These are phyloP conservation scores for Drosophila sp. DNA, from an alignment of 1,140 invertebrate genomes.

Conservation along the genomic window DNA sequence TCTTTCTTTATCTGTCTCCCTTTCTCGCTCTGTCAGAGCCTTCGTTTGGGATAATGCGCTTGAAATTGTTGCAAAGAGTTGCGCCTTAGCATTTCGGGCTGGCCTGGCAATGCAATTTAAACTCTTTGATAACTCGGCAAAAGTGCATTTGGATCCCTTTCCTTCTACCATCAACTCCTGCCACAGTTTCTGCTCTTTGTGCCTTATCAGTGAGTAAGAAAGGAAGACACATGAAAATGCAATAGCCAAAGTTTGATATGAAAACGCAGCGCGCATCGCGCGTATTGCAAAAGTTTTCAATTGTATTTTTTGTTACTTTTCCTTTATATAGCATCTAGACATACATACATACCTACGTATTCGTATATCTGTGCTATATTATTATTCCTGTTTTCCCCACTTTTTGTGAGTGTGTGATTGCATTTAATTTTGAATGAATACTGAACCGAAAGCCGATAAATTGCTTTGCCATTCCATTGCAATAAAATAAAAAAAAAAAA, in stretches of 20 bases:
- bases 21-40: slow-evolving; percentile 22
- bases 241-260: slow-evolving; percentile 80
- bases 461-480: slow-evolving; percentile 38
- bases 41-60: slow-evolving; percentile 66
- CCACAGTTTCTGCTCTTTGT: slow-evolving; percentile 7
- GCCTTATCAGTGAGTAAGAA: slow-evolving; percentile 62
- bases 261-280: slow-evolving; percentile 60
- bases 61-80: slow-evolving; percentile 65
- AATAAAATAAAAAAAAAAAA: slow-evolving; percentile 11
- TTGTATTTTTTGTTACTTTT: slow-evolving; percentile 64
- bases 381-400: slow-evolving; percentile 28
- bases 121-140: slow-evolving; percentile 78
- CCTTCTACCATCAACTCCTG: not conserved
- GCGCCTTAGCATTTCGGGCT: slow-evolving; percentile 14
- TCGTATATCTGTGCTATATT: not conserved
- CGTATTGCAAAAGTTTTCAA: slow-evolving; percentile 80
- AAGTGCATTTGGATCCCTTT: slow-evolving; percentile 75
- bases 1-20: not conserved
- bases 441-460: slow-evolving; percentile 60
- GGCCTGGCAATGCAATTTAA: slow-evolving; percentile 74
- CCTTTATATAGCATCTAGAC: not conserved
- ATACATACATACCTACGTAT: not conserved
- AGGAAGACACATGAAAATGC: slow-evolving; percentile 79
- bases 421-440: slow-evolving; percentile 74
- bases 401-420: slow-evolving; percentile 58